Evolutionary conservation across 2,797 vertebrate genomes (phyloP).

Genomic region (Rhadinocentrus ornatus): DNA sequence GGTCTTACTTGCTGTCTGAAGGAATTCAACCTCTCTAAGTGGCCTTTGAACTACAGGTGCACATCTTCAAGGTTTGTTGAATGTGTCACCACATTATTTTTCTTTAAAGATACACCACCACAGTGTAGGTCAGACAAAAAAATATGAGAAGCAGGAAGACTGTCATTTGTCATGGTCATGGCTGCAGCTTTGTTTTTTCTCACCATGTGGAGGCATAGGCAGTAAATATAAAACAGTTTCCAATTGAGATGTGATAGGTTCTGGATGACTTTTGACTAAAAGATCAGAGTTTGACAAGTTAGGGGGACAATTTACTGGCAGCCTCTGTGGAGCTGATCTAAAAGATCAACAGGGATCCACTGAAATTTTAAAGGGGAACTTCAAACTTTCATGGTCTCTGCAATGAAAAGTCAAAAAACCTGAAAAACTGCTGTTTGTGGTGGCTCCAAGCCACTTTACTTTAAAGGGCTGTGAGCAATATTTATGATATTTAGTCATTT

Average conservation of each 20-base stretch:
- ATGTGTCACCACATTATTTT: conserved; percentile 65
- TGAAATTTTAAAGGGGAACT: conserved; percentile 31
- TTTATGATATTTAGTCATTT: conserved; percentile 24
- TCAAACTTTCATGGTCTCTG: conserved; percentile 35
- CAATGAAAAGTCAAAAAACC: conserved; percentile 50
- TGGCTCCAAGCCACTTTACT: conserved; percentile 35
- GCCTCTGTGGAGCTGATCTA: background rate
- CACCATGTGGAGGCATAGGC: conserved; percentile 43
- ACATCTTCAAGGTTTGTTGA: conserved; percentile 52
- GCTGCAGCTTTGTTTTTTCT: conserved; percentile 50
- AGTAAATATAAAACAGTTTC: conserved; percentile 32
- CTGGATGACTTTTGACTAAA: conserved; percentile 21
- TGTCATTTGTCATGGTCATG: conserved; percentile 67
- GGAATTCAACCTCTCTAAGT: conserved; percentile 36
- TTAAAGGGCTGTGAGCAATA: conserved; percentile 40
- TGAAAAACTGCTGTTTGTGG: conserved; percentile 40
- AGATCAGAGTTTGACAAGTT: background rate
- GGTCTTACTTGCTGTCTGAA: conserved; percentile 40
- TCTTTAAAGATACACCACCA: conserved; percentile 62
- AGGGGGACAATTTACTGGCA: background rate
- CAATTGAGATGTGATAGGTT: conserved; percentile 5
- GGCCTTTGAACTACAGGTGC: conserved; percentile 61
- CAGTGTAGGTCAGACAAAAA: conserved; percentile 23
- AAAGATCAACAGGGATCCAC: conserved; percentile 23
- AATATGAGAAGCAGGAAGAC: conserved; percentile 29